Evolutionary conservation across 2,113 vertebrate species (phyloP).

Genomic region (Brachyistius frenatus): DNA sequence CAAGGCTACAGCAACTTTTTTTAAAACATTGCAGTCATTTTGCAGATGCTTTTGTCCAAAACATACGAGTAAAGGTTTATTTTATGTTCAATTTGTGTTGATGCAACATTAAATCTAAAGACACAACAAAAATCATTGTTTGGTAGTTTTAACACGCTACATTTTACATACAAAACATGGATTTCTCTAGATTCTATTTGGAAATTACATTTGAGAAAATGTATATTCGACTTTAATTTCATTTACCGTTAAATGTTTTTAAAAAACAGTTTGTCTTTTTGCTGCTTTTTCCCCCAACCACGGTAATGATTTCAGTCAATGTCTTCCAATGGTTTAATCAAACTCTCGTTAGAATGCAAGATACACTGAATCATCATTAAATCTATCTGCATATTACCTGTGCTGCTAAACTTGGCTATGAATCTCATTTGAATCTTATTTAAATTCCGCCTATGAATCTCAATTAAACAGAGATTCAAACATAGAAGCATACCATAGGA

Average conservation of each 20-base stretch:
- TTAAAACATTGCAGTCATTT: constrained; percentile 4
- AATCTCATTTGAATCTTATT: constrained; percentile 83
- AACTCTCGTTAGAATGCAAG: constrained; percentile 68
- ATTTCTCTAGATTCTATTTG: constrained; percentile 11
- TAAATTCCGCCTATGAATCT: constrained; percentile 77
- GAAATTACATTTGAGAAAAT: constrained; percentile 1
- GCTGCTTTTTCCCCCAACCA: constrained; percentile 17
- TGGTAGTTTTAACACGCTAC: background rate
- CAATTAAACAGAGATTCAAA: constrained; percentile 76
- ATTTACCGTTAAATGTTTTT: constrained; percentile 16
- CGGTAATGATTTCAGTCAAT: constrained; percentile 62
- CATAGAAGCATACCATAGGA: constrained; percentile 53
- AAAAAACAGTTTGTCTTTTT: constrained; percentile 12
- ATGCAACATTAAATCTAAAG: no score
- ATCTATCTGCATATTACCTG: constrained; percentile 81
- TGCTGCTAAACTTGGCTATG: constrained; percentile 74
- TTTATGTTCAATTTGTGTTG: background rate
- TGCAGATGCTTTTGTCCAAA: background rate
- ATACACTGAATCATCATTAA: constrained; percentile 79
- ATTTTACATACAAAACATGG: background rate
- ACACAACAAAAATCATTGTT: background rate
- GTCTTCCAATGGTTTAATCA: constrained; percentile 70
- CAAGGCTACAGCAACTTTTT: background rate
- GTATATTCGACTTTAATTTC: background rate
- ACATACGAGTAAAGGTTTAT: background rate